Base-by-base conservation (phyloP, 1,140 invertebrate species). In the Propsilocerus akamusi region DNA sequence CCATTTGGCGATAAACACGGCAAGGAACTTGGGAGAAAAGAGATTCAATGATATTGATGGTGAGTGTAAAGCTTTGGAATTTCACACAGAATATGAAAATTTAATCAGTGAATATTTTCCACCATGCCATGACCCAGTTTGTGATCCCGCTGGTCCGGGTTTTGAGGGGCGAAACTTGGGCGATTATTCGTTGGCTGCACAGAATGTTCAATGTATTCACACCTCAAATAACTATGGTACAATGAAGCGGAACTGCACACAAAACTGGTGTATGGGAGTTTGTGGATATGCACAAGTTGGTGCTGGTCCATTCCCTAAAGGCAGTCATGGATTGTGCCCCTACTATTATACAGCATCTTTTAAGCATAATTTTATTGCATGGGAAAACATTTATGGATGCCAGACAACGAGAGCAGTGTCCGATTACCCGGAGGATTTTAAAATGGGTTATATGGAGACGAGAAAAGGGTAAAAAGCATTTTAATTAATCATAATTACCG, bases 331-430 rank as follows among this genome's bases (percentile, higher is more conserved):
- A 4, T 17, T 17, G 34, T 64, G 63, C 48, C 55, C 61, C 5
- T 56, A 59, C 25, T 64, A 65, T 3, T 65, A 65, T 49, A 64
- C 62, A 1, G 61, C 61, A 46, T 53, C 61, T 1, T 65, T 65
- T 24, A 60, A 63, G 37, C 58, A 61, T 53, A 58, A 61, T 0
- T 65, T 65, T 47, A 61, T 62, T 26, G 63, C 63, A 0, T 12
- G 37, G n/a, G 23, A 47, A 12, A 46, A 47, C 25, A 48, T 48
- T 24, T 8, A 17, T 8, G 17, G 8, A 25, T 52, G 51, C 47
- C 7, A 17, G 2, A 23, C 51, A 11, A 30, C n/a, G 4, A 23
- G 24, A 6, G 5, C 10, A 14, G 51, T 48, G 5, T 25, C 3
- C 25, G 24, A 25, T 52, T 52, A 48, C 41, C 41, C 51, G 11